These are phyloP conservation scores for Drosophila pseudoananassae DNA, from an alignment of 1,140 invertebrate species.

Conservation along the genomic window DNA sequence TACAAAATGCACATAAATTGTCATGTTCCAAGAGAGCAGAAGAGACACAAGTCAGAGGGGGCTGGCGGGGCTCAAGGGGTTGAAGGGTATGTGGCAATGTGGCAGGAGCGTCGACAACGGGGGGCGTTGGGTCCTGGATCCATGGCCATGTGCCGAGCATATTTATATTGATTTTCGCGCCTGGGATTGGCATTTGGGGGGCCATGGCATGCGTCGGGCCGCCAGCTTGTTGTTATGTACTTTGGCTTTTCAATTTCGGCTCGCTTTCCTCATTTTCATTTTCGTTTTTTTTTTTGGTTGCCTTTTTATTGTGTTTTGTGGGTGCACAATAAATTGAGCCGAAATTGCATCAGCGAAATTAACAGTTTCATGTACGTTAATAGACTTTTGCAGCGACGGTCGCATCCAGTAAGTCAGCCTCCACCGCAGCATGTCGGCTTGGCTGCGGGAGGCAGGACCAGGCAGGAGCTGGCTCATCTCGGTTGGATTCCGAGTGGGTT, in stretches of 20 bases:
- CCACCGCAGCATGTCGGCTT: slow-evolving; percentile 9
- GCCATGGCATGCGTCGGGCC: slow-evolving; percentile 33
- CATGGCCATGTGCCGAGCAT: slow-evolving; percentile 66
- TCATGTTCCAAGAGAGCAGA: slow-evolving; percentile 52
- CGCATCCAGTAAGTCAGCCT: not conserved
- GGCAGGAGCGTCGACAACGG: not conserved
- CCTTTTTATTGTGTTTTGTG: slow-evolving; percentile 60
- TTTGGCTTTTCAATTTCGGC: slow-evolving; percentile 80
- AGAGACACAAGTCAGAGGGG: slow-evolving; percentile 8
- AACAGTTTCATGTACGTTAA: slow-evolving; percentile 81
- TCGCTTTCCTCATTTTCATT: slow-evolving; percentile 57
- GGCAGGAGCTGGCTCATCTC: not conserved
- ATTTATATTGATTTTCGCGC: slow-evolving; percentile 82
- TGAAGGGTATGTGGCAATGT: not conserved
- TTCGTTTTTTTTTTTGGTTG: slow-evolving; percentile 43
- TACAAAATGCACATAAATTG: slow-evolving; percentile 81
- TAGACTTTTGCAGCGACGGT: slow-evolving; percentile 68
- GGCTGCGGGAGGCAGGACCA: slow-evolving; percentile 6
- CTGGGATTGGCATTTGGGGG: slow-evolving; percentile 60
- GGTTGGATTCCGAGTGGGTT: slow-evolving; percentile 1
- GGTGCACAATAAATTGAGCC: slow-evolving; percentile 81
- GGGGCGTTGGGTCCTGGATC: slow-evolving; percentile 13
- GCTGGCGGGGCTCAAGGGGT: not conserved
- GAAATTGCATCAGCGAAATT: slow-evolving; percentile 80
- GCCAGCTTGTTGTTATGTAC: slow-evolving; percentile 79